These are phyloP conservation scores for Epizoanthus scotinus DNA, from an alignment of 92 coral and sea anemone species.

Conservation along the genomic window DNA sequence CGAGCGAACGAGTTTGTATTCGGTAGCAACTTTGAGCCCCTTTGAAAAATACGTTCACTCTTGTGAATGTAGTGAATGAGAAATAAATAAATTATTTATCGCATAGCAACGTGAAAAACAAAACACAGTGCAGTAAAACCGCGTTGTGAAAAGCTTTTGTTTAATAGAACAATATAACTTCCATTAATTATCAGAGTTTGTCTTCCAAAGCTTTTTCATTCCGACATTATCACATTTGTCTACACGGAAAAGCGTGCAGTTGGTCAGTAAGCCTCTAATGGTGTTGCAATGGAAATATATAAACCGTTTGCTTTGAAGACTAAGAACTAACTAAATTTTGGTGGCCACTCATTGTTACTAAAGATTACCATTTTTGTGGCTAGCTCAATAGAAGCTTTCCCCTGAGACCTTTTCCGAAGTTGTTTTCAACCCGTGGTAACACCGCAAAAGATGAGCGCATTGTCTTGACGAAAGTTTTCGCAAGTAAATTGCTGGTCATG, in stretches of 20 bases:
- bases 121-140: neutral
- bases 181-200: neutral
- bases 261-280: too few relatives aligned
- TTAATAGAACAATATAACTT: neutral
- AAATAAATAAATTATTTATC: slow-evolving; percentile 4
- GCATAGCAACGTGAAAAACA: slow-evolving; percentile 21
- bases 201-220: too few relatives aligned
- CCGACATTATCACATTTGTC: too few relatives aligned
- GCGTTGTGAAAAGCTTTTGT: neutral
- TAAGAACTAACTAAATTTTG: too few relatives aligned
- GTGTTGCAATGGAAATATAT: too few relatives aligned
- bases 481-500: neutral
- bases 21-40: neutral
- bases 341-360: too few relatives aligned
- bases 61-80: too few relatives aligned
- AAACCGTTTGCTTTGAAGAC: too few relatives aligned
- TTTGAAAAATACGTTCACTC: neutral
- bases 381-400: neutral
- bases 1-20: neutral
- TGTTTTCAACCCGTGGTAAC: neutral
- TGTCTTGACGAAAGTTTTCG: neutral
- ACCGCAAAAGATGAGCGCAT: neutral
- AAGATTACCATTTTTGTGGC: too few relatives aligned
- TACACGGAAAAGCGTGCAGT: neutral
- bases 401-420: neutral